A percentile compares a stretch with the other conserved stretches of the same genome.
phyloP scores from a whole-genome alignment of 2,888 invertebrate species.

The Cosmia pyralina region DNA sequence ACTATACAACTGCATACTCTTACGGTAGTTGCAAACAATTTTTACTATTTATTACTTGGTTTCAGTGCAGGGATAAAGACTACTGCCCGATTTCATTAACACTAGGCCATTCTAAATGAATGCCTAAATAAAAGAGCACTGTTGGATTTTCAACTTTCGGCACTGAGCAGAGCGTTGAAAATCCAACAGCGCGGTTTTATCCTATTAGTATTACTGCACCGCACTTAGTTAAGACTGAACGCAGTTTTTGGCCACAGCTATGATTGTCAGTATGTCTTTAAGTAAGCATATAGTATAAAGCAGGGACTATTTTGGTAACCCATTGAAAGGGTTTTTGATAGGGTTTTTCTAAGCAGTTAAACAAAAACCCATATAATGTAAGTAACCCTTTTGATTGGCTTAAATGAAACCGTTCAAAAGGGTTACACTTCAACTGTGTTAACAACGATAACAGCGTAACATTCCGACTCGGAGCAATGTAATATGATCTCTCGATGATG shows the following conservation, averaged over 20 bases:
- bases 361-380: too few relatives aligned
- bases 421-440: too few relatives aligned
- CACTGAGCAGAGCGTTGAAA: not conserved
- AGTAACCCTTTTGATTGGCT: too few relatives aligned
- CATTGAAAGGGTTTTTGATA: too few relatives aligned
- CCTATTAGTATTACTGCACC: too few relatives aligned
- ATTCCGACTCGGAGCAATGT: too few relatives aligned
- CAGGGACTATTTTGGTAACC: too few relatives aligned
- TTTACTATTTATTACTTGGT: slow-evolving; percentile 47
- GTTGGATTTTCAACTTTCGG: not conserved
- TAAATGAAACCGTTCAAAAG: too few relatives aligned
- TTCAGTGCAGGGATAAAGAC: slow-evolving; percentile 58
- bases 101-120: not conserved
- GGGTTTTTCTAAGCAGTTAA: too few relatives aligned
- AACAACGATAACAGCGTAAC: too few relatives aligned
- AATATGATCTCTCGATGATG: too few relatives aligned
- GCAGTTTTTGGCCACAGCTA: not conserved
- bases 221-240: not conserved
- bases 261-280: not conserved
- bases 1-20: slow-evolving; percentile 75
- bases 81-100: not conserved
- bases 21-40: slow-evolving; percentile 66
- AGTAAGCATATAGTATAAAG: not conserved
- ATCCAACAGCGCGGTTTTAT: not conserved
- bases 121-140: not conserved